phyloP scores from a whole-genome alignment of 2,888 invertebrate species.

The Drosophila ustulata region DNA sequence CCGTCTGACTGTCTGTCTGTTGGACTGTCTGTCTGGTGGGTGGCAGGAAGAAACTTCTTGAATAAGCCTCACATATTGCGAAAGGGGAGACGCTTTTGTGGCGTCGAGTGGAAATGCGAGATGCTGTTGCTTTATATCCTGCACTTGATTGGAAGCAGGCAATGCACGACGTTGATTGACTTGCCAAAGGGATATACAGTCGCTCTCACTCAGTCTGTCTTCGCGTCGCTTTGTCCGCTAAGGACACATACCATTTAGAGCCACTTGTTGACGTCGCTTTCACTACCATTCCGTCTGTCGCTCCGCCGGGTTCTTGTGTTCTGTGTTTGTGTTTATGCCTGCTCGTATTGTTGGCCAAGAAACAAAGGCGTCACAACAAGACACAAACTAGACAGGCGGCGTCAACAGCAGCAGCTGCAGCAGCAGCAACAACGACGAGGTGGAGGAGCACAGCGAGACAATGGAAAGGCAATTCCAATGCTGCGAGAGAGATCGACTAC shows the following conservation, averaged over 20 bases:
- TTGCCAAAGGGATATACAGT: slow-evolving; percentile 56
- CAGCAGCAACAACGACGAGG: slow-evolving; percentile 14
- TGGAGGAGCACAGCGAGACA: slow-evolving; percentile 17
- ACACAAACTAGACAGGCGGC: slow-evolving; percentile 65
- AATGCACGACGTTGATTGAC: slow-evolving; percentile 71
- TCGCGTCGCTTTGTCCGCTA: slow-evolving; percentile 20
- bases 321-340: slow-evolving; percentile 33
- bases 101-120: slow-evolving; percentile 35
- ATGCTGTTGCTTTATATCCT: slow-evolving; percentile 43
- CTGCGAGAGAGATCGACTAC: slow-evolving; percentile 14
- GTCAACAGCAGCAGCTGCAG: slow-evolving; percentile 27
- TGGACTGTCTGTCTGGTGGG: slow-evolving; percentile 2
- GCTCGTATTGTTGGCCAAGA: slow-evolving; percentile 64
- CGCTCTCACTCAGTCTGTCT: slow-evolving; percentile 10
- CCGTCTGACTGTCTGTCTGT: slow-evolving; percentile 5
- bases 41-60: background rate
- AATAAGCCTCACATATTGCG: background rate
- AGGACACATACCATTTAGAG: slow-evolving; percentile 55
- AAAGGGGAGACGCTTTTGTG: slow-evolving; percentile 1
- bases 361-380: slow-evolving; percentile 74
- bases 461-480: slow-evolving; percentile 28
- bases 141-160: slow-evolving; percentile 55
- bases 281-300: slow-evolving; percentile 18
- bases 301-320: slow-evolving; percentile 27
- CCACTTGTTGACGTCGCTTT: slow-evolving; percentile 54